Percentiles rank a stretch among this genome's conserved stretches.
phyloP scores from a whole-genome alignment of 2,797 vertebrate genomes.

The Coendou prehensilis region DNA sequence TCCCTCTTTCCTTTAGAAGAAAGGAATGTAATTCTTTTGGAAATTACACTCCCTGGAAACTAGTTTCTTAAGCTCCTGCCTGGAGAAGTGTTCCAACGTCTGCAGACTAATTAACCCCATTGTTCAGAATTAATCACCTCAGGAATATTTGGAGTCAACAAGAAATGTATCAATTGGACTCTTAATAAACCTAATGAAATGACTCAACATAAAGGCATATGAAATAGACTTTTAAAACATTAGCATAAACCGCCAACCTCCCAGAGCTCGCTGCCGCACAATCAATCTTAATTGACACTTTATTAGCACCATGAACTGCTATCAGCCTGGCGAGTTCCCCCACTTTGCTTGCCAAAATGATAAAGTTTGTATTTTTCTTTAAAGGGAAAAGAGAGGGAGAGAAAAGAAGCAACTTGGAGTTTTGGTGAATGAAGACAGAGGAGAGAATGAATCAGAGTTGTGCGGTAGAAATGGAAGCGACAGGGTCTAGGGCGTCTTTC shows the following conservation, averaged over 20 bases:
- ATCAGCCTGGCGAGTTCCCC: constrained; percentile 65
- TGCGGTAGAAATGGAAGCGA: neutral
- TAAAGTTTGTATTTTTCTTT: neutral
- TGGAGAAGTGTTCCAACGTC: constrained; percentile 66
- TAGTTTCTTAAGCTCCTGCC: constrained; percentile 76
- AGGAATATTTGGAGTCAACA: constrained; percentile 71
- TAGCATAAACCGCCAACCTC: constrained; percentile 74
- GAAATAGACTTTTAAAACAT: constrained; percentile 81
- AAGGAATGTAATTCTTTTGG: constrained; percentile 73
- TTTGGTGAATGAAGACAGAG: constrained; percentile 12
- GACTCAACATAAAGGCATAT: constrained; percentile 81
- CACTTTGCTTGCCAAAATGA: constrained; percentile 49
- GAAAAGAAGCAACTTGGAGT: neutral
- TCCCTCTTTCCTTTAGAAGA: constrained; percentile 72
- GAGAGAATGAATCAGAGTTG: neutral
- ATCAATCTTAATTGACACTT: constrained; percentile 77
- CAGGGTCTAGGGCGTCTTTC: neutral
- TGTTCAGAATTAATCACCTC: constrained; percentile 78
- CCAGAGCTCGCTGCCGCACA: constrained; percentile 10
- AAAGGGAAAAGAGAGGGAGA: neutral
- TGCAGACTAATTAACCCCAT: constrained; percentile 83
- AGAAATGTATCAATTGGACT: constrained; percentile 80
- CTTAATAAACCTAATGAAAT: constrained; percentile 85
- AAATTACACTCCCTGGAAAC: constrained; percentile 69
- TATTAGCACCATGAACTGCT: constrained; percentile 75